Evolutionary conservation across 64 coral and sea anemone species (phyloP), one percentile per base, ranked within the genome.

Genomic region (Montipora efflorescens): DNA sequence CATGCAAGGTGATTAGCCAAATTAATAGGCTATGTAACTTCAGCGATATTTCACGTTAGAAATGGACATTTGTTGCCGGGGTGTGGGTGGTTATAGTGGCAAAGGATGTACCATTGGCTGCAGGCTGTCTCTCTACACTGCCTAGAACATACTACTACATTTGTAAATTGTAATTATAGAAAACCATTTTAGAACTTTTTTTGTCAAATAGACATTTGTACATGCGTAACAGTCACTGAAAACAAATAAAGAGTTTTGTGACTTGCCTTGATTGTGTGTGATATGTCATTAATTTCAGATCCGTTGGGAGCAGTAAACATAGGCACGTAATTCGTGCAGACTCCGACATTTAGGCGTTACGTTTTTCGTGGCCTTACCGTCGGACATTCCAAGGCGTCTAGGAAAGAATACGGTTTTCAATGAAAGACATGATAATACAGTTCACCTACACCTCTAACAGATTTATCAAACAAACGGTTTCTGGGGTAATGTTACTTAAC

Each of bases 181-280:
- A 5, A 47, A 66, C 23, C 48, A 70, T 67, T 67, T 84, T 68
- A 68, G 36, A 19, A 25, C 28, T 20, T 69, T 19, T 15, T 71
- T 49, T 0, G 68, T 61, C 45, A 49, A 20, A 71, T 86, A 25
- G 49, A 86, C 64, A 70, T 72, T 83, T 71, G 64, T 50, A 86
- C 82, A 86, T 86, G 82, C n/a, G 46, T 86, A 49, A 21, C 48
- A 47, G 81, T 67, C 36, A 45, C 11, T 83, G 28, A 83, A 86
- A 86, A 46, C 43, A 86, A 86, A 70, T 86, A 86, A 86, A 86
- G 82, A 78, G 5, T 15, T 47, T 78, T n/a, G 44, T 75, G 28
- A 75, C 73, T 75, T 45, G 21, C 28, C 7, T 22, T 9, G 18
- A n/a, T 5, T 64, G n/a, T 71, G 18, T 23, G 67, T 3, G n/a